Evolutionary conservation across 2,888 invertebrate genomes (phyloP), one percentile per base, ranked within the genome.

Genomic region (Trichopoda pennipes): DNA sequence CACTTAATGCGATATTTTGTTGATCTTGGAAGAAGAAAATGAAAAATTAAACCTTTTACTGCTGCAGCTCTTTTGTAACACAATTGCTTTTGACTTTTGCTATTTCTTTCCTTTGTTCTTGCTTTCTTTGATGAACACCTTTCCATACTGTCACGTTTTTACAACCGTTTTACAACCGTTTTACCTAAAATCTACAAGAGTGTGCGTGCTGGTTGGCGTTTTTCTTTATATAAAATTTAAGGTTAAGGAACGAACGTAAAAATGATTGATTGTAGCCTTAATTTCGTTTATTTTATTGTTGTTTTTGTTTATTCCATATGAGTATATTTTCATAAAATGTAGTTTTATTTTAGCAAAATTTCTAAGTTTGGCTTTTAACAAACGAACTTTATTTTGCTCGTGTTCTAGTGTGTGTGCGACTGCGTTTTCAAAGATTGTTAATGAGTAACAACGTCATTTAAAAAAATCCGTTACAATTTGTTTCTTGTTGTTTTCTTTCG

Each of bases 141-240:
- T 81, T 81, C 55, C 47, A 69, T 70, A 60, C 70, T 60, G 64
- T 75, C 72, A 73, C 68, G 55, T 73, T 38, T 32, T 14, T 44
- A 44, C 16, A 44, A n/a, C 47, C 12, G 35, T 49, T 19, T 32
- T n/a, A n/a, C n/a, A n/a, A n/a, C n/a, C n/a, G n/a, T n/a, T 16
- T 35, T 16, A 44, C 14, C 23, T 42, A 10, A 23, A 56, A 35
- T 10, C 8, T 42, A 21, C 35, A n/a, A 10, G 16, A 16, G 42
- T 17, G 44, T 44, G 35, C 2, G 35, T 64, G 23, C 56, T 21
- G 63, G 63, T 60, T 10, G 58, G 35, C 32, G 80, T 51, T 64
- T 28, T 68, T 60, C 32, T 63, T 74, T 63, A 55, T 47, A 56
- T 58, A 47, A 53, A 21, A 12, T 47, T 35, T 55, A 42, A 16